These are phyloP conservation scores for Silurus asotus DNA, from an alignment of 2,113 vertebrate genomes.

Conservation along the genomic window DNA sequence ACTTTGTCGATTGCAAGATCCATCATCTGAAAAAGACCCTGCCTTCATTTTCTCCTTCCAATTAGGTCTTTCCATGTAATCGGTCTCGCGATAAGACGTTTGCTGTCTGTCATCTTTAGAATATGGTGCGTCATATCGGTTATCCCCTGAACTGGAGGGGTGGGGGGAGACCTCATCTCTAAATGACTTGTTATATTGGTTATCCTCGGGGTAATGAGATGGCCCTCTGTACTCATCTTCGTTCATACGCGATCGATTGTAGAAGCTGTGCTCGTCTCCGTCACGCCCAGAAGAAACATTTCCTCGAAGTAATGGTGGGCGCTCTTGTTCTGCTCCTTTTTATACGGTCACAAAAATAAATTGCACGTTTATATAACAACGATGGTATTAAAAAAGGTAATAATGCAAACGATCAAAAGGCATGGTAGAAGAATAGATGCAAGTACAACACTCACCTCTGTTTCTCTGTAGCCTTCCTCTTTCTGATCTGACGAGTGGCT, in stretches of 20 bases:
- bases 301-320: neutral
- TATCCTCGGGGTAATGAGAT: constrained; percentile 23
- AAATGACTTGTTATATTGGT: constrained; percentile 24
- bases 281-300: constrained; percentile 32
- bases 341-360: neutral
- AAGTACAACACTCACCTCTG: constrained; percentile 12
- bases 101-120: constrained; percentile 45
- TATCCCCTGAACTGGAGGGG: constrained; percentile 13
- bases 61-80: neutral
- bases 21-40: neutral
- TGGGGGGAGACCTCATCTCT: constrained; percentile 17
- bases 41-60: constrained; percentile 1
- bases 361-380: neutral
- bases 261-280: constrained; percentile 27
- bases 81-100: constrained; percentile 27
- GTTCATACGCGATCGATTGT: constrained; percentile 19
- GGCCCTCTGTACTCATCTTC: neutral
- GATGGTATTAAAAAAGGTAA: neutral
- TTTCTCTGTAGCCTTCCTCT: neutral
- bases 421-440: neutral
- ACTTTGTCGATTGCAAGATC: neutral
- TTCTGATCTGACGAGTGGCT: constrained; percentile 29
- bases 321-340: neutral
- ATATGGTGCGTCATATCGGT: constrained; percentile 19
- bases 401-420: neutral